A percentile compares a stretch with the other conserved stretches of the same genome.
Evolutionary conservation across 2,113 vertebrate species (phyloP).

Genomic region (Coregonus clupeaformis): DNA sequence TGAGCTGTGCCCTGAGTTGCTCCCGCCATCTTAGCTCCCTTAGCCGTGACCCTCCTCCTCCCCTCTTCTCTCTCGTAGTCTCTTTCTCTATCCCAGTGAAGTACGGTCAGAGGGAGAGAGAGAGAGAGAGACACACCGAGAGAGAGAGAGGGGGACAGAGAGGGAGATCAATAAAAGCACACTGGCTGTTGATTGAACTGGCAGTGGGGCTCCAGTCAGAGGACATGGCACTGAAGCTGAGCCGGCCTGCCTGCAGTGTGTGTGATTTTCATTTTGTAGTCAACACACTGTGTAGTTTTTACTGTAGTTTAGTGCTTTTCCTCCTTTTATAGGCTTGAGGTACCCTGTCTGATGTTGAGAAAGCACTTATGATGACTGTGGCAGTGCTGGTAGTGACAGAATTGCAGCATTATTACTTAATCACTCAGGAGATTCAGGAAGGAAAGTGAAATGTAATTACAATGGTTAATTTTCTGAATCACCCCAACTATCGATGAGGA

Average conservation of each 20-base stretch:
- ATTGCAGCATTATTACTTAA: too few species aligned
- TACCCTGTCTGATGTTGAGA: too few species aligned
- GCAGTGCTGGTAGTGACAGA: too few species aligned
- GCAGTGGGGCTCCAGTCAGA: conserved; percentile 53
- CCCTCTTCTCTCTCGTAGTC: conserved; percentile 2
- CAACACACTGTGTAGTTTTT: neutral
- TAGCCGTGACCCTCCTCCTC: conserved; percentile 66
- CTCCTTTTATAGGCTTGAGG: too few species aligned
- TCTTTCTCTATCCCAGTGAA: conserved; percentile 43
- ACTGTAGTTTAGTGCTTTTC: too few species aligned
- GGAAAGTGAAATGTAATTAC: too few species aligned
- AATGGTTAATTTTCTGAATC: too few species aligned
- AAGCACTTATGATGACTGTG: too few species aligned
- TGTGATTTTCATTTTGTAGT: neutral
- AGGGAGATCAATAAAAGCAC: conserved; percentile 67
- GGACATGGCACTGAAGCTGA: conserved; percentile 26
- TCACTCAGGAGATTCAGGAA: too few species aligned
- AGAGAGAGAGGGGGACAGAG: conserved; percentile 53
- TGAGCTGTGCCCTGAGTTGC: conserved; percentile 68
- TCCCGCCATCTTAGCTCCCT: conserved; percentile 75
- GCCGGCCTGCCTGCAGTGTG: conserved; percentile 36
- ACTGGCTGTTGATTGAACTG: conserved; percentile 66
- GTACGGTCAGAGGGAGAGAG: conserved; percentile 53
- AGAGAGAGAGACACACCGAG: conserved; percentile 40
- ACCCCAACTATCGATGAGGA: neutral